Conservation (phyloP, 2,888 invertebrate genomes). For the Adelognathus sp. region DNA sequence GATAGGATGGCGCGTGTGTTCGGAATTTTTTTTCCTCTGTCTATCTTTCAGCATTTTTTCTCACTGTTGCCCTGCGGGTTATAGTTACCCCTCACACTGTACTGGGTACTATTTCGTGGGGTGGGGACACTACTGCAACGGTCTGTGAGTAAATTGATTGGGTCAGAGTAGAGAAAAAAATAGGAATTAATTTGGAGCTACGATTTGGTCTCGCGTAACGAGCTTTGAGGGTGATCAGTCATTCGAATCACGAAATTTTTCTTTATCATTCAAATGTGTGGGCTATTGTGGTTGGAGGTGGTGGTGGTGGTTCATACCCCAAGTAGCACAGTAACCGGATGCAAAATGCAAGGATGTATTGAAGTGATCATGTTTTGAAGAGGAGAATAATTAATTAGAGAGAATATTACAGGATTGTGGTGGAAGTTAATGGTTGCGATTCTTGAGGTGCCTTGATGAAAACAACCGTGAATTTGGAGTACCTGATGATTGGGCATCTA, state of each 20-base stretch:
- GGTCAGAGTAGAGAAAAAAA: slow-evolving; percentile 59
- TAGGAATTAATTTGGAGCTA: not conserved
- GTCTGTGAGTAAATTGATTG: slow-evolving; percentile 71
- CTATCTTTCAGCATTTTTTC: slow-evolving; percentile 49
- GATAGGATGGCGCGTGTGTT: slow-evolving; percentile 12
- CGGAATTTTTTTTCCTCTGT: slow-evolving; percentile 16
- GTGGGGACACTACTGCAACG: slow-evolving; percentile 53
- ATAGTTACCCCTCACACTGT: slow-evolving; percentile 11
- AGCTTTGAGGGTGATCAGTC: slow-evolving; percentile 11
- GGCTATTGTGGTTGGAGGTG: not conserved
- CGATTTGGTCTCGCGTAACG: slow-evolving; percentile 32
- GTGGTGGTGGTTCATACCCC: not conserved
- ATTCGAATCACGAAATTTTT: not conserved
- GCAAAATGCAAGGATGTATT: slow-evolving; percentile 58
- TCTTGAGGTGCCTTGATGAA: slow-evolving; percentile 39
- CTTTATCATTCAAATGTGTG: slow-evolving; percentile 15
- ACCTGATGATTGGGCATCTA: too few relatives aligned
- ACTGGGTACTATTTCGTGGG: slow-evolving; percentile 36
- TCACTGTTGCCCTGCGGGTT: slow-evolving; percentile 43
- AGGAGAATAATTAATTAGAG: slow-evolving; percentile 66
- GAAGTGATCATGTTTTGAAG: slow-evolving; percentile 71
- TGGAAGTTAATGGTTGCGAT: slow-evolving; percentile 78
- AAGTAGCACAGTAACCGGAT: not conserved
- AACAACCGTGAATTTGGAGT: not conserved
- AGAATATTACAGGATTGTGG: slow-evolving; percentile 76